Evolutionary conservation across 2,113 vertebrate species (phyloP).

Genomic region (Salvator merianae): DNA sequence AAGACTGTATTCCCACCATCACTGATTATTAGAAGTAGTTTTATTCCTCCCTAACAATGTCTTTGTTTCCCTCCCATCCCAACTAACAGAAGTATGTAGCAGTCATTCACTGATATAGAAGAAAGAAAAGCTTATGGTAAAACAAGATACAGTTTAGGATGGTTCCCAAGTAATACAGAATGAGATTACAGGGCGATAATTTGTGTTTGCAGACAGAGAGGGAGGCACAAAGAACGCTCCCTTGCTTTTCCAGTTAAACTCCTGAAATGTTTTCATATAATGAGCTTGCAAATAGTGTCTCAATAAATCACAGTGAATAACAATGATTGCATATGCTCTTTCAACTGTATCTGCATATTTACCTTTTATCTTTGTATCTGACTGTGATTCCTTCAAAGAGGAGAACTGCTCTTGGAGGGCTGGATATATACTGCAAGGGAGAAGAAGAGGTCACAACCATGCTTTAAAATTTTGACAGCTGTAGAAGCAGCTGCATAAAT

Average conservation of each 20-base stretch:
- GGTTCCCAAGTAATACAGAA: no score
- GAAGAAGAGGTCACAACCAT: neutral
- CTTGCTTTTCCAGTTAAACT: neutral
- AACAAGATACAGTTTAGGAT: no score
- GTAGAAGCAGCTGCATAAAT: neutral
- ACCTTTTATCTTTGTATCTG: conserved; percentile 76
- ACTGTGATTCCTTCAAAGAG: conserved; percentile 53
- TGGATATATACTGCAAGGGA: conserved; percentile 56
- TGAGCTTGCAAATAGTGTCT: no score
- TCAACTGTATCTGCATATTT: conserved; percentile 7
- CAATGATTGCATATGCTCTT: neutral
- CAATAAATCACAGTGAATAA: neutral
- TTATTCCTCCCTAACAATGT: no score
- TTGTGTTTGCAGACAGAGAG: neutral
- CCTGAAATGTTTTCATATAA: no score
- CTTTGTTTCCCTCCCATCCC: neutral
- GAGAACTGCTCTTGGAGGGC: conserved; percentile 51
- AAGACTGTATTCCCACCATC: neutral
- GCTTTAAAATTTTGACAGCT: neutral
- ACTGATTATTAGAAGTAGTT: neutral
- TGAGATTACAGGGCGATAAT: neutral
- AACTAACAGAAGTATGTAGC: neutral
- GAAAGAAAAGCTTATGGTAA: neutral
- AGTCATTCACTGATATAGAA: neutral
- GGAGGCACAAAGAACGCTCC: neutral